Conservation (phyloP, 35 echinoderm and acorn worm species). For the Heliocidaris tuberculata region DNA sequence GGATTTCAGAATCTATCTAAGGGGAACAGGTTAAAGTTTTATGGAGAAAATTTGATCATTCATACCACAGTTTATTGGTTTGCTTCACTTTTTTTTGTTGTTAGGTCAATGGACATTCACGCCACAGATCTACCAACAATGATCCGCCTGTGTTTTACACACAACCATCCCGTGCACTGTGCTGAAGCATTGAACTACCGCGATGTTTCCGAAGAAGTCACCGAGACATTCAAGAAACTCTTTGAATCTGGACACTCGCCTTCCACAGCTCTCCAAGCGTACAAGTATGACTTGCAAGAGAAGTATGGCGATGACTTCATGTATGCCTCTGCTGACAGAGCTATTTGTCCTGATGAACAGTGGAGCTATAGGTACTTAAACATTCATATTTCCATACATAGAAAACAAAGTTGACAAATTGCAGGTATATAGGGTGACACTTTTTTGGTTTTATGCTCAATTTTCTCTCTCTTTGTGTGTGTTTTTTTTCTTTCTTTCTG, state of each 20-base stretch:
- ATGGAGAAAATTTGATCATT: no score
- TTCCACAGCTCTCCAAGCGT: constrained; percentile 36
- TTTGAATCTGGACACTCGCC: constrained; percentile 58
- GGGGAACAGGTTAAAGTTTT: no score
- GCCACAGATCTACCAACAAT: neutral
- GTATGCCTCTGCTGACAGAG: constrained; percentile 31
- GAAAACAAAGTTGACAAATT: neutral
- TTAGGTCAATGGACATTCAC: no score
- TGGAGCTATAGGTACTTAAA: constrained; percentile 53
- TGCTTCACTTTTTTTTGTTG: no score
- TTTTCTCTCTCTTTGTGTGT: no score
- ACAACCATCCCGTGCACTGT: constrained; percentile 52
- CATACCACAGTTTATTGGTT: no score
- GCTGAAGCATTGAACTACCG: constrained; percentile 24
- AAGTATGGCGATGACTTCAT: constrained; percentile 42
- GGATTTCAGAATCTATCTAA: no score
- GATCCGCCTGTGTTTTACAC: constrained; percentile 18
- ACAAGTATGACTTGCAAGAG: constrained; percentile 54
- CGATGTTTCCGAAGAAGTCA: constrained; percentile 29
- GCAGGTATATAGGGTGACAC: neutral
- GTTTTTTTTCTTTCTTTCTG: no score
- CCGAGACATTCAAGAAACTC: constrained; percentile 26
- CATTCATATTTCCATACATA: constrained; percentile 35
- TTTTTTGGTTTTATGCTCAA: no score
- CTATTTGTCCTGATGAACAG: constrained; percentile 58